Percentiles rank a stretch among this genome's conserved stretches.
Conservation (phyloP, 2,888 invertebrate genomes). For the Lordiphosa andalusiaca region DNA sequence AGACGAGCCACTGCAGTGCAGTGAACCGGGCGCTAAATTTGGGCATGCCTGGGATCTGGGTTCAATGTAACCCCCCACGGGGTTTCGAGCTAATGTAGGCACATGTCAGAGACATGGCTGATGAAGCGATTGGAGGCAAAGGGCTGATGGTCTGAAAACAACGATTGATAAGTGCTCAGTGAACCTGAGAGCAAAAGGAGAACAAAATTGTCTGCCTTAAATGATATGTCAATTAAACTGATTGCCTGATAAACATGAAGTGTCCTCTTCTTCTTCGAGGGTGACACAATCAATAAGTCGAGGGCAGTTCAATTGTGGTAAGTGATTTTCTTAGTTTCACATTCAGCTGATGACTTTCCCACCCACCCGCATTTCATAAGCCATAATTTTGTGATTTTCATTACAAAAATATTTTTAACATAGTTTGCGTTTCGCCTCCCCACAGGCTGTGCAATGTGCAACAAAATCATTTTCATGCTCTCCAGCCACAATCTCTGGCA, state of each 20-base stretch:
- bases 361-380: no score
- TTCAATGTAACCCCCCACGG: slow-evolving; percentile 62
- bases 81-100: slow-evolving; percentile 52
- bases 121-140: slow-evolving; percentile 28
- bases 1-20: slow-evolving; percentile 43
- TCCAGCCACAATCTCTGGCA: slow-evolving; percentile 38
- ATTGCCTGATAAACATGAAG: not conserved
- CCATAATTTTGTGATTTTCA: no score
- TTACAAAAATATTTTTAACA: no score
- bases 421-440: no score
- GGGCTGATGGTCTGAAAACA: slow-evolving; percentile 11
- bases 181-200: slow-evolving; percentile 17
- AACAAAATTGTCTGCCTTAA: slow-evolving; percentile 11
- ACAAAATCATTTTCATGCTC: slow-evolving; percentile 60
- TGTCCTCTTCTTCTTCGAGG: not conserved
- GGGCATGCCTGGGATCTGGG: slow-evolving; percentile 48
- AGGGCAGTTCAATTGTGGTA: no score
- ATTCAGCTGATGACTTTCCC: no score
- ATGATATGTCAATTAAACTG: slow-evolving; percentile 33
- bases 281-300: not conserved
- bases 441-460: slow-evolving; percentile 38
- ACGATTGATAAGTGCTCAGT: slow-evolving; percentile 24
- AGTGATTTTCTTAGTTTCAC: no score
- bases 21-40: slow-evolving; percentile 64
- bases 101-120: slow-evolving; percentile 27